Evolutionary conservation across 1,140 invertebrate species (phyloP), one percentile per base, ranked within the genome.

Genomic region (Tetramorium parvispinum): DNA sequence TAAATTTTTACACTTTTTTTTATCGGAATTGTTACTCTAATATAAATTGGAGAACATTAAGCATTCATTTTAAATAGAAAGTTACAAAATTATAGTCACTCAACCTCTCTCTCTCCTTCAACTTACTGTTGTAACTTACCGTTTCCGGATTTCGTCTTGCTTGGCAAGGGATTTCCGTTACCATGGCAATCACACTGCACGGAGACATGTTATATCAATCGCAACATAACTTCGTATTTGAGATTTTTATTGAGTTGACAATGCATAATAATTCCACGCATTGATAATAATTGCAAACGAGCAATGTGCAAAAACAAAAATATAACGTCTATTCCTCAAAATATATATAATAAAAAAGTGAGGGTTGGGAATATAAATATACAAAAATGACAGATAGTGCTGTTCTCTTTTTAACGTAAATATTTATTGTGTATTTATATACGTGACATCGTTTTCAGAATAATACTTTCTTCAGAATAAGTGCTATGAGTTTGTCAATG

Each of bases 401-500:
- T 40, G 8, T 57, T 4, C 18, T 71, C 18, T 16, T 59, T 73
- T 83, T 27, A 83, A 83, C 68, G 10, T 37, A 73, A 83, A 83
- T 83, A 75, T 83, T 83, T 83, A 73, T 83, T 83, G 4, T 73
- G 55, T 61, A 75, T 61, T 83, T 49, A 46, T 83, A 83, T 75
- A 46, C 8, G 51, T 46, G 79, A 83, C 79, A 83, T 46, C 8
- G 40, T 27, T 83, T 83, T 59, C 68, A 73, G 55, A 75, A 53
- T 83, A 83, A 73, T 83, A 83, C 53, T 83, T 83, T 83, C 79
- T n/a, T n/a, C n/a, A n/a, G n/a, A n/a, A 59, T 32, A 82, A 73
- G 66, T 73, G 24, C 27, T 7, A 4, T 81, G n/a, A 59, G 21
- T 83, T 43, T 83, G 21, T 59, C 46, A 16, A 53, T 53, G 3